Evolutionary conservation across 1,140 invertebrate genomes (phyloP), one percentile per base, ranked within the genome.

Genomic region (Aphelinus atriplicis): DNA sequence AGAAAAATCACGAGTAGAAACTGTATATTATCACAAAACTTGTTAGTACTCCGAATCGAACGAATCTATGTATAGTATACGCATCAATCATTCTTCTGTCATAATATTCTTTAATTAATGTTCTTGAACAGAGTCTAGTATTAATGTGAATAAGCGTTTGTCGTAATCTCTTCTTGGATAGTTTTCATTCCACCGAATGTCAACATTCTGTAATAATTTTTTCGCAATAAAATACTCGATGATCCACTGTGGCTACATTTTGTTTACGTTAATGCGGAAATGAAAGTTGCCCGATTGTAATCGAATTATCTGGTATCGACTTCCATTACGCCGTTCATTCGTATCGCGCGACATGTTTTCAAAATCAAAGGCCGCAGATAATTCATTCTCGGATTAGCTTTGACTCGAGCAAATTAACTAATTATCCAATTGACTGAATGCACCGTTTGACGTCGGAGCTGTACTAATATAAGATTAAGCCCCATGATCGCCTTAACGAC

Each of bases 371-470:
- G 78, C 78, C 77, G 80, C 78, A 79, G 79, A 77, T 80, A 80
- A 80, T 81, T 79, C 79, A 75, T 79, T 78, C 78, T 78, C 76
- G 71, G 79, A 80, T 82, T 80, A 81, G 50, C 64, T 71, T 72
- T 71, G 80, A 81, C 75, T 78, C 77, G 48, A 58, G 66, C 70
- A 78, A 82, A 81, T 81, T 79, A 81, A 76, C 77, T 81, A 82
- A 82, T 82, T 80, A 81, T 82, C 61, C 80, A 82, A 82, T 82
- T 82, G 79, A 81, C 71, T 79, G 78, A 80, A 81, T 82, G 78
- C 81, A 75, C 73, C 75, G 78, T 80, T 82, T 80, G 80, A 82
- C 80, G 80, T 80, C 77, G 80, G 80, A 78, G 71, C 75, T 45
- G 58, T 79, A 74, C 80, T 80, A 81, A 80, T 80, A 79, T 81